Evolutionary conservation across 2,113 vertebrate genomes (phyloP), one percentile per base, ranked within the genome.

Genomic region (Sebastes schlegelii): DNA sequence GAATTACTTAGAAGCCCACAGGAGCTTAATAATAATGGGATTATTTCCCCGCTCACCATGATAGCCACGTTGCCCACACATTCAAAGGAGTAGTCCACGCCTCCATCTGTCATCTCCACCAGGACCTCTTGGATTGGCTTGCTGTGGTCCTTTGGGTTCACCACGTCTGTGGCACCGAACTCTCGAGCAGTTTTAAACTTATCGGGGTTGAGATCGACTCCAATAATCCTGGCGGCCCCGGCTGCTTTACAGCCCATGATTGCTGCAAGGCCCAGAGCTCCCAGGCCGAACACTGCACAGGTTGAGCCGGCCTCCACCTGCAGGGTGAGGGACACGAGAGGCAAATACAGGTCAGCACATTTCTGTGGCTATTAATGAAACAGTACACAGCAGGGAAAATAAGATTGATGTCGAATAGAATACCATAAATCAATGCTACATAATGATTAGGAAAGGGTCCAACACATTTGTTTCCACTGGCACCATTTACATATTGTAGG

Each of bases 31-130:
- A 43, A 65, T 13, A 34, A 21, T 54, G 14, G 4, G 19, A 21
- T 60, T 42, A 42, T 57, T 14, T 0, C 58, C 16, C 5, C 13
- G 4, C 86, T 76, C 45, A 86, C 85, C 87, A 91, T 87, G 74
- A 89, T 86, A 5, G 51, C 64, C 40, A 84, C 75, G 13, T 83
- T 89, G 48, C 87, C 85, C 57, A 91, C 86, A 67, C 83, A 88
- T 73, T 98, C 97, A 0, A 98, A 95, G 51, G 96, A 95, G 79
- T 96, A 98, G 91, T 97, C 97, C 81, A 97, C 96, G 1, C 97
- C 96, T 12, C 94, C 95, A 0, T 90, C 87, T 0, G 97, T 98
- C 96, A 97, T 91, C 71, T 97, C 96, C 0, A 73, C 66, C 73
- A 98, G 68, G 75, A 97, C 95, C 14, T 97, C 94, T 0, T 97